Conservation (phyloP, 1,140 invertebrate species). For the Drosophila sturtevanti region DNA sequence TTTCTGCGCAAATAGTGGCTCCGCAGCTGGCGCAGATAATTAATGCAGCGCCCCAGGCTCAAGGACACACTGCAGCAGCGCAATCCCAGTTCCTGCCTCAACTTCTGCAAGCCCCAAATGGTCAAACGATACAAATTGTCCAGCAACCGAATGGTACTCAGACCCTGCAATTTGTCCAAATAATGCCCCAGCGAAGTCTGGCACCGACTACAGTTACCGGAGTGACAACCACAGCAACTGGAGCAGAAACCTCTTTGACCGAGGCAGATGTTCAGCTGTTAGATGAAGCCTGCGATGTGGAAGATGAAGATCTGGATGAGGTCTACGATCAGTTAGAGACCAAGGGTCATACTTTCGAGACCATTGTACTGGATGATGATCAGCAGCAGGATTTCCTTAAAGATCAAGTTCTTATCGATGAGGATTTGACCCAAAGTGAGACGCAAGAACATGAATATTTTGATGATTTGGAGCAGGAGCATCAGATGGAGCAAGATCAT, state of each 20-base stretch:
- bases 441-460: conserved; percentile 69
- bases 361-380: conserved; percentile 76
- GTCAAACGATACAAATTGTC: conserved; percentile 76
- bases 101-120: conserved; percentile 69
- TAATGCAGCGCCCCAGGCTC: conserved; percentile 43
- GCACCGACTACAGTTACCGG: conserved; percentile 32
- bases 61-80: conserved; percentile 34
- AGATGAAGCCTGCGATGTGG: conserved; percentile 66
- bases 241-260: conserved; percentile 28
- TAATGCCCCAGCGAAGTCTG: conserved; percentile 64
- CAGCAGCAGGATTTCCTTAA: conserved; percentile 72
- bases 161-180: conserved; percentile 70
- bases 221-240: conserved; percentile 32
- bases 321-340: conserved; percentile 64
- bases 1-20: conserved; percentile 73
- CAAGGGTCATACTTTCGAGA: conserved; percentile 69
- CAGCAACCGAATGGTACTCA: conserved; percentile 79
- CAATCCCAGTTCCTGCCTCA: conserved; percentile 75
- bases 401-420: conserved; percentile 65
- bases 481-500: conserved; percentile 45
- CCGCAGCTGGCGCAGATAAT: conserved; percentile 69
- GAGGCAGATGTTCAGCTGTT: conserved; percentile 69
- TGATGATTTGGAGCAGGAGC: conserved; percentile 54
- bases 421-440: conserved; percentile 70
- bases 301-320: conserved; percentile 64